These are phyloP conservation scores for Callimorpha dominula DNA, from an alignment of 2,888 invertebrate genomes.

Conservation along the genomic window DNA sequence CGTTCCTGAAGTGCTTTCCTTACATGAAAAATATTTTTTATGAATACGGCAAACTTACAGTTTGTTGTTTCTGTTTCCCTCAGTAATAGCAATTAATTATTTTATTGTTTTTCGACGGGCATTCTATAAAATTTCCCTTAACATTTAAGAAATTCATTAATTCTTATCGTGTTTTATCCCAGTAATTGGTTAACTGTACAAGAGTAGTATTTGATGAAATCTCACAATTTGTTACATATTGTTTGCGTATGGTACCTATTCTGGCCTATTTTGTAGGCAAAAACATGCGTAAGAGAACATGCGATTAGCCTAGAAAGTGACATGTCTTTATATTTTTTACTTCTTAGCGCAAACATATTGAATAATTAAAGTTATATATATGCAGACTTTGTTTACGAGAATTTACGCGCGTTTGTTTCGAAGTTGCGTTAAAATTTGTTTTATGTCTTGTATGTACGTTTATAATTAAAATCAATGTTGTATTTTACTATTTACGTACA, in stretches of 20 bases:
- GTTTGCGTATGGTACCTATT: background rate
- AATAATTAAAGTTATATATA: too few relatives aligned
- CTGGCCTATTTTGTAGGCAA: background rate
- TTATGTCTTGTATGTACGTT: too few relatives aligned
- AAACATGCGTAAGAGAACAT: constrained; percentile 19
- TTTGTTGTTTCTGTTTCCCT: background rate
- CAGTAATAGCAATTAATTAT: background rate
- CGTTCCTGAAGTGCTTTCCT: background rate
- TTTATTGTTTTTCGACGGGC: background rate
- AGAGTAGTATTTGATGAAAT: background rate
- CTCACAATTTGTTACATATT: background rate
- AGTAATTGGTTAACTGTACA: background rate
- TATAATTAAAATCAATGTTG: too few relatives aligned
- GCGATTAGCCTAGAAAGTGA: constrained; percentile 17
- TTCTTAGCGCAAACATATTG: background rate
- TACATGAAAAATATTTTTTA: background rate
- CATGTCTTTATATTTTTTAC: background rate
- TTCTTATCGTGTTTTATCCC: background rate
- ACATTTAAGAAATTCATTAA: background rate
- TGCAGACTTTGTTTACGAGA: too few relatives aligned
- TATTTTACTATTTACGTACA: too few relatives aligned
- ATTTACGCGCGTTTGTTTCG: too few relatives aligned
- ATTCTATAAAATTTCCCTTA: background rate
- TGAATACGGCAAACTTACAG: background rate
- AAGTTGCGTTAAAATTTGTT: too few relatives aligned